phyloP scores from a whole-genome alignment of 1,140 invertebrate genomes.

The Anoplolepis gracilipes region DNA sequence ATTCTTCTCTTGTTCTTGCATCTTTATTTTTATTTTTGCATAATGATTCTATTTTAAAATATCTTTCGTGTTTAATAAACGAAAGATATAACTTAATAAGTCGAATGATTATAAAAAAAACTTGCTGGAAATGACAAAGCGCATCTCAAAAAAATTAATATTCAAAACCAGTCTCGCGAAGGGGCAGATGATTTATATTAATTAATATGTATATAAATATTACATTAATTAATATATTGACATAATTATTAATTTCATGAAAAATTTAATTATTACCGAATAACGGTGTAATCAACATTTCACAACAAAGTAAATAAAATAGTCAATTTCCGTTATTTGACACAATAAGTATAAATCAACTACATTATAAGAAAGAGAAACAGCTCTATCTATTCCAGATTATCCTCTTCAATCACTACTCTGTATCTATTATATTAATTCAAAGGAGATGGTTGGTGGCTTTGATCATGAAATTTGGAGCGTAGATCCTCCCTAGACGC shows the following conservation, averaged over 20 bases:
- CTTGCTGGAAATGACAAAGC: no score
- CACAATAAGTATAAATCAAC: not conserved
- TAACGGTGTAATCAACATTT: not conserved
- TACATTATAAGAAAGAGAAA: not conserved
- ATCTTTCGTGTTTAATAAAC: not conserved
- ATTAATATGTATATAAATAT: not conserved
- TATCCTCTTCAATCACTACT: slow-evolving; percentile 31
- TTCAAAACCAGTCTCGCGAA: no score
- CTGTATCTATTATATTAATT: slow-evolving; percentile 25
- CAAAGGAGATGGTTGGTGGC: not conserved
- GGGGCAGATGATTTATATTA: no score
- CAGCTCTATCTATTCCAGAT: not conserved
- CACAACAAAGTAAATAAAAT: not conserved
- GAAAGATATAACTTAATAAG: no score
- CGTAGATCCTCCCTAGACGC: slow-evolving; percentile 62
- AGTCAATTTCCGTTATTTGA: not conserved
- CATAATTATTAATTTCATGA: not conserved
- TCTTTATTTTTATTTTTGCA: not conserved
- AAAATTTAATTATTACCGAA: not conserved
- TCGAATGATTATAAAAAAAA: no score
- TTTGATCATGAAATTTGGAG: slow-evolving; percentile 53
- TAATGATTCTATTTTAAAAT: not conserved
- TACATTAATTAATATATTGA: not conserved
- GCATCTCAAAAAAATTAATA: no score
- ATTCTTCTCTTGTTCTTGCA: not conserved